These are phyloP conservation scores for Ardeotis arabs DNA, from an alignment of 2,113 vertebrate species.

Conservation along the genomic window DNA sequence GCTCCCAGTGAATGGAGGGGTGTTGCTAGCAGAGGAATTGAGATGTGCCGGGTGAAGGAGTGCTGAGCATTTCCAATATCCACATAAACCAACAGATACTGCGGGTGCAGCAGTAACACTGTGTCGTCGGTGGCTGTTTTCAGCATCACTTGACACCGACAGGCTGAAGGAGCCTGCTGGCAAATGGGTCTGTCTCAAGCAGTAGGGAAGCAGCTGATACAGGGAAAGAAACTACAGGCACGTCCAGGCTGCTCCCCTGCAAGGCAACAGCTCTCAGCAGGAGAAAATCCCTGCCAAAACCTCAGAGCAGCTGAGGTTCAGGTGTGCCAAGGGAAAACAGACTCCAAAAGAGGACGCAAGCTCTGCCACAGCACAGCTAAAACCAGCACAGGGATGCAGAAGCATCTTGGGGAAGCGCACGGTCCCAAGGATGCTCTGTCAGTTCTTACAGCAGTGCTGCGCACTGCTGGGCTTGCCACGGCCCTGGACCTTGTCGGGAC, in stretches of 20 bases:
- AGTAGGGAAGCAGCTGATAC: background rate
- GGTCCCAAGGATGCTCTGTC: rapidly evolving
- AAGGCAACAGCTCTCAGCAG: background rate
- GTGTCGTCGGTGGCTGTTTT: rapidly evolving
- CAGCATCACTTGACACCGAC: background rate
- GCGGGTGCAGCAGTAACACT: background rate
- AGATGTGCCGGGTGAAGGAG: background rate
- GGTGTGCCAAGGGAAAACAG: background rate
- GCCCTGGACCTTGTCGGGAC: background rate
- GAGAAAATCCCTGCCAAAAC: background rate
- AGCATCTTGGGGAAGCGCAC: rapidly evolving
- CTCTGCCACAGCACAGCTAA: background rate
- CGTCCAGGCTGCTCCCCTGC: background rate
- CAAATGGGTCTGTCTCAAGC: background rate
- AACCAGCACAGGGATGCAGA: background rate
- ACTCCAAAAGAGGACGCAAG: background rate
- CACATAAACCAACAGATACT: rapidly evolving
- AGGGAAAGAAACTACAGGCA: background rate
- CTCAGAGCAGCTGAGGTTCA: background rate
- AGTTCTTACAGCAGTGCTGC: background rate
- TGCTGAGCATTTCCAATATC: background rate
- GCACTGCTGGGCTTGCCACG: background rate
- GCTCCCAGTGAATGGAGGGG: background rate
- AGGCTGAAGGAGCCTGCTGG: background rate
- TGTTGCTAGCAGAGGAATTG: background rate